A percentile compares a stretch with the other conserved stretches of the same genome.
phyloP scores from a whole-genome alignment of 2,797 vertebrate genomes.

The Trachurus trachurus region DNA sequence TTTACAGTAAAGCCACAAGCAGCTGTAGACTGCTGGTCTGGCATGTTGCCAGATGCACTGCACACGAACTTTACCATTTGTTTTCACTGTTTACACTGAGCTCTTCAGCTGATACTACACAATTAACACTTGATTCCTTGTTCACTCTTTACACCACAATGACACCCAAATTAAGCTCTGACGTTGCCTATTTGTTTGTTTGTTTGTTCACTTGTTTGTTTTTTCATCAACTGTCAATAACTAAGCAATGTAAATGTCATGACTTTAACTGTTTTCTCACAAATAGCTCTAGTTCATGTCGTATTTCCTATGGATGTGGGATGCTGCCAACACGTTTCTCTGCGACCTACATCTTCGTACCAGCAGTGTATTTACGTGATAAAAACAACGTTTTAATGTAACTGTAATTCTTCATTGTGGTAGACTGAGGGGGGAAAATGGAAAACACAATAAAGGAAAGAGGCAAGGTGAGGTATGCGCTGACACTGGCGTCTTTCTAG shows the following conservation, averaged over 20 bases:
- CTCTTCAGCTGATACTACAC: background rate
- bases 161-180: background rate
- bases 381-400: slow-evolving; percentile 54
- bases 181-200: background rate
- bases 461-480: slow-evolving; percentile 81
- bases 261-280: background rate
- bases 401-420: slow-evolving; percentile 66
- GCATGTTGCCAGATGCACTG: slow-evolving; percentile 45
- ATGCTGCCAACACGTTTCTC: slow-evolving; percentile 17
- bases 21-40: slow-evolving; percentile 52
- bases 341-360: slow-evolving; percentile 30
- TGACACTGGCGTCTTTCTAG: slow-evolving; percentile 69
- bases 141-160: background rate
- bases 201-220: background rate
- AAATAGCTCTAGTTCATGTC: slow-evolving; percentile 5
- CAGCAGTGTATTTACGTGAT: slow-evolving; percentile 38
- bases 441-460: slow-evolving; percentile 81
- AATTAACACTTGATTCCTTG: background rate
- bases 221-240: background rate
- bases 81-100: slow-evolving; percentile 17
- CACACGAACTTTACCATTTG: slow-evolving; percentile 48
- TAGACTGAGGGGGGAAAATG: slow-evolving; percentile 60
- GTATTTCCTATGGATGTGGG: slow-evolving; percentile 21
- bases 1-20: slow-evolving; percentile 28
- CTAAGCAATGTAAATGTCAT: background rate